These are phyloP conservation scores for Patella pellucida DNA, from an alignment of 2,888 invertebrate species.

Conservation along the genomic window DNA sequence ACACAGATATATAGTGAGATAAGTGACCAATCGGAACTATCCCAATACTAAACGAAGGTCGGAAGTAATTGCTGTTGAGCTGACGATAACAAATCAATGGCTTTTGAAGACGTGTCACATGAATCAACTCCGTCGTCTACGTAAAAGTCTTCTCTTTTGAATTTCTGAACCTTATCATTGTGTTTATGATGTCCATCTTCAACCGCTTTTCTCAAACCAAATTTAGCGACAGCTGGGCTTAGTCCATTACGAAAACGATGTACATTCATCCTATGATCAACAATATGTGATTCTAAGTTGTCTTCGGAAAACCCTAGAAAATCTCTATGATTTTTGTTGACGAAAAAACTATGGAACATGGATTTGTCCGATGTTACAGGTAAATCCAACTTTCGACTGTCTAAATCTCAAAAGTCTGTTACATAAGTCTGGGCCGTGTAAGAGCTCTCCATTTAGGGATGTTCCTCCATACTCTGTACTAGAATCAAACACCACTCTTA, in stretches of 20 bases:
- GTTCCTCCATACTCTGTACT: conserved; percentile 23
- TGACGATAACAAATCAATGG: not conserved
- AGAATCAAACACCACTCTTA: conserved; percentile 25
- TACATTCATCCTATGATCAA: conserved; percentile 28
- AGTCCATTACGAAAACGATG: conserved; percentile 29
- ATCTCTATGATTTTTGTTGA: conserved; percentile 17
- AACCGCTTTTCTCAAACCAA: conserved; percentile 22
- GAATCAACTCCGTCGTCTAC: conserved; percentile 32
- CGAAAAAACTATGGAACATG: conserved; percentile 18
- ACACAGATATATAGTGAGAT: no score
- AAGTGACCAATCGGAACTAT: no score
- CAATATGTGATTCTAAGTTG: conserved; percentile 14
- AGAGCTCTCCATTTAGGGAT: conserved; percentile 23
- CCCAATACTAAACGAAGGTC: no score
- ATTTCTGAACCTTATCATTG: conserved; percentile 25
- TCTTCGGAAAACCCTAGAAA: conserved; percentile 28
- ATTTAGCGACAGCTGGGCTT: conserved; percentile 26
- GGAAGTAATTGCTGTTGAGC: no score
- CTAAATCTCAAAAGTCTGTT: conserved; percentile 28
- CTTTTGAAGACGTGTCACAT: conserved; percentile 7
- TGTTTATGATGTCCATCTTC: conserved; percentile 12
- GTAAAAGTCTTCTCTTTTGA: conserved; percentile 28
- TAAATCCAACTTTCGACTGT: conserved; percentile 19
- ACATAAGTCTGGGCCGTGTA: conserved; percentile 26
- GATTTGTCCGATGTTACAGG: conserved; percentile 27